Percentiles rank a stretch among this genome's conserved stretches.
These are phyloP conservation scores for Disparrhopalites patrizii DNA, from an alignment of 2,888 invertebrate species.

Conservation along the genomic window DNA sequence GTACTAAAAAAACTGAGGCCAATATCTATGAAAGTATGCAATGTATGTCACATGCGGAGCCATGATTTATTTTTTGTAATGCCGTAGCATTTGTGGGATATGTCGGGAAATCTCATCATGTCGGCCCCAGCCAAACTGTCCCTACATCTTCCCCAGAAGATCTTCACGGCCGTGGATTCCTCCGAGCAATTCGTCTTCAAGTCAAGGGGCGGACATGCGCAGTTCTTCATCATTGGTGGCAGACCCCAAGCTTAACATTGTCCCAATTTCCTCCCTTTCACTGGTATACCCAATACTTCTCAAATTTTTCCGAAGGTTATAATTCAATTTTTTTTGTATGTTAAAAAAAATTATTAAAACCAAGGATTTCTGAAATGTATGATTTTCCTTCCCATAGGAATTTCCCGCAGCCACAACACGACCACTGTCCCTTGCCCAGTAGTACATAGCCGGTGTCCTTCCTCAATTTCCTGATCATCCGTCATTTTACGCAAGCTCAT, in stretches of 20 bases:
- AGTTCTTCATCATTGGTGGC: slow-evolving; percentile 29
- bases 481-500: slow-evolving; percentile 7
- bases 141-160: slow-evolving; percentile 15
- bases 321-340: too few relatives aligned
- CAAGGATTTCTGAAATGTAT: too few relatives aligned
- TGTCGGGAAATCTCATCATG: slow-evolving; percentile 24
- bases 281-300: slow-evolving; percentile 12
- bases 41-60: too few relatives aligned
- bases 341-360: too few relatives aligned
- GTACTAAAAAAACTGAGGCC: too few relatives aligned
- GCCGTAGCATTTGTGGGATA: not conserved
- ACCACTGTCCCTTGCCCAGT: not conserved
- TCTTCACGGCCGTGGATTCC: slow-evolving; percentile 22
- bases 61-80: not conserved
- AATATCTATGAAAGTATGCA: too few relatives aligned
- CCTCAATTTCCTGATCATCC: not conserved
- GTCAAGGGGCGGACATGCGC: slow-evolving; percentile 14
- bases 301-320: too few relatives aligned
- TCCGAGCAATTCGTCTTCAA: slow-evolving; percentile 1
- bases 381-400: not conserved
- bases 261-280: slow-evolving; percentile 17
- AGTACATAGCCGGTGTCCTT: not conserved
- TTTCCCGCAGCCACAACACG: slow-evolving; percentile 19
- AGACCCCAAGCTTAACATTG: slow-evolving; percentile 20
- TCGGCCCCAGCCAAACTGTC: slow-evolving; percentile 18